These are phyloP conservation scores for Lochmaea crataegi DNA, from an alignment of 2,888 invertebrate species.

Conservation along the genomic window DNA sequence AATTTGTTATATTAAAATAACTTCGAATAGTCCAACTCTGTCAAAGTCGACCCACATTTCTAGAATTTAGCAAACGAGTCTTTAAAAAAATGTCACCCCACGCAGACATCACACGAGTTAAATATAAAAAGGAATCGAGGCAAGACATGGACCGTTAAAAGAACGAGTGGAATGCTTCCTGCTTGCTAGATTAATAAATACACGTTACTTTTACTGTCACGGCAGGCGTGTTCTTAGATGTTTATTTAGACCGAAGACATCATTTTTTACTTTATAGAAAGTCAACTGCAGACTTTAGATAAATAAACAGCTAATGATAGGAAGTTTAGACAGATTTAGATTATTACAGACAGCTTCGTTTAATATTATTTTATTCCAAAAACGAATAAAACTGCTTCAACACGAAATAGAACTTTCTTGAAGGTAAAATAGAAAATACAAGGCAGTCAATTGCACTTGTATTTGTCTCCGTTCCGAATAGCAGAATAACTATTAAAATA, in stretches of 20 bases:
- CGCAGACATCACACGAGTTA: background rate
- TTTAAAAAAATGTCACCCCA: background rate
- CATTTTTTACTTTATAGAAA: background rate
- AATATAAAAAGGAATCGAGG: background rate
- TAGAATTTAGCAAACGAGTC: background rate
- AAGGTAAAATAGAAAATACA: too few relatives aligned
- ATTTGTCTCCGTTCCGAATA: too few relatives aligned
- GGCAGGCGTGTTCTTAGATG: background rate
- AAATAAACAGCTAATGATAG: background rate
- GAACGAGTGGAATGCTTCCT: conserved; percentile 3
- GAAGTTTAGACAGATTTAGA: too few relatives aligned
- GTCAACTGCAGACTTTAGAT: background rate
- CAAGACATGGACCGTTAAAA: background rate
- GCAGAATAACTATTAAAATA: too few relatives aligned
- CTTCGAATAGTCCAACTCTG: background rate
- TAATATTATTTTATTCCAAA: too few relatives aligned
- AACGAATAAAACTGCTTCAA: too few relatives aligned
- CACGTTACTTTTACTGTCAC: conserved; percentile 15
- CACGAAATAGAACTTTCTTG: too few relatives aligned
- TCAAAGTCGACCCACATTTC: background rate
- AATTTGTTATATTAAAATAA: too few relatives aligned
- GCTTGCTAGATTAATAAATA: conserved; percentile 20
- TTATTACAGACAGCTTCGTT: too few relatives aligned
- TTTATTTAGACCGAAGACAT: background rate
- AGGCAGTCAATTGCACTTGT: too few relatives aligned